These are phyloP conservation scores for Crypturellus undulatus DNA, from an alignment of 2,113 vertebrate genomes.

Conservation along the genomic window DNA sequence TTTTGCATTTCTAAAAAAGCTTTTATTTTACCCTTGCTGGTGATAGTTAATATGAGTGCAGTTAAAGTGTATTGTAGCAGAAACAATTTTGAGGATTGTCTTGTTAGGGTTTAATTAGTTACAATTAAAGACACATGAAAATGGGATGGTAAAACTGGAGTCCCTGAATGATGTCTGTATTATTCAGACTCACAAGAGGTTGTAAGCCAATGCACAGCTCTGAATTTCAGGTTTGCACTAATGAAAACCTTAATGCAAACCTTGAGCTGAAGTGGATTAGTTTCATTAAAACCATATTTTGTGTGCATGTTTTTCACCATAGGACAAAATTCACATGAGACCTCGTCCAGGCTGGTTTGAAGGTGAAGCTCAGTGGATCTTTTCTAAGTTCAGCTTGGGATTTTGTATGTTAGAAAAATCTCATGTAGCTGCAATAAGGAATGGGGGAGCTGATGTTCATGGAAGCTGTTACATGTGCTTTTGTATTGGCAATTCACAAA, in stretches of 20 bases:
- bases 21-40: background rate
- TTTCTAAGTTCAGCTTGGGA: background rate
- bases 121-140: background rate
- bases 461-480: background rate
- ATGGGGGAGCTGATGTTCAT: fast-evolving
- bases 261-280: background rate
- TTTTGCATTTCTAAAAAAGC: background rate
- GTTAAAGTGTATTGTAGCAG: background rate
- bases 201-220: background rate
- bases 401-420: background rate
- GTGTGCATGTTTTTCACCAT: background rate
- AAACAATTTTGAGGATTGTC: background rate
- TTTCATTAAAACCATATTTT: conserved; percentile 31
- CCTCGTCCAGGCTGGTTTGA: background rate
- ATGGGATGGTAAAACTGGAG: background rate
- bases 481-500: fast-evolving
- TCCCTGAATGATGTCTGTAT: background rate
- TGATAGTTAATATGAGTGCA: fast-evolving
- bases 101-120: background rate
- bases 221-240: background rate
- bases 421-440: background rate
- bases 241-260: background rate
- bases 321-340: background rate
- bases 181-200: background rate
- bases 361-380: background rate